Conservation (phyloP, 1,140 invertebrate species). For the Melanaphis sacchari region DNA sequence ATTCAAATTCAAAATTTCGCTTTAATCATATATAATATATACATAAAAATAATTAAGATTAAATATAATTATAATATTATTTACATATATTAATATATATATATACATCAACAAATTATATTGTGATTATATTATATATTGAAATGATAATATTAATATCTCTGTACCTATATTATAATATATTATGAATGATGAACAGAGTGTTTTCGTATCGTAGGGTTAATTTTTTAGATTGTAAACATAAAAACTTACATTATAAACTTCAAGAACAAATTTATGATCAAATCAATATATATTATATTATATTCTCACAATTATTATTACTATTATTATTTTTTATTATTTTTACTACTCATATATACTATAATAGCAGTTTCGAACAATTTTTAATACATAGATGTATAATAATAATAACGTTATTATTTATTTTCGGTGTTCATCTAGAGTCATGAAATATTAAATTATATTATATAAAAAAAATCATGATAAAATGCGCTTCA, state of each 20-base stretch:
- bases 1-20: neutral
- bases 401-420: neutral
- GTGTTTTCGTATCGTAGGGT: neutral
- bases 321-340: neutral
- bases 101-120: neutral
- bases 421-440: neutral
- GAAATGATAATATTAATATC: slow-evolving; percentile 24
- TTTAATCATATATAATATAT: neutral
- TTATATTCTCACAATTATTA: neutral
- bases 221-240: neutral
- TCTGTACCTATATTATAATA: slow-evolving; percentile 23
- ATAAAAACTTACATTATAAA: neutral
- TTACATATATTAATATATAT: neutral
- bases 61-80: slow-evolving; percentile 11
- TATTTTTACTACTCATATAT: neutral
- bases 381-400: neutral
- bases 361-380: slow-evolving; percentile 3
- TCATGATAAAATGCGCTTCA: slow-evolving; percentile 30
- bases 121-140: slow-evolving; percentile 16
- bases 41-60: neutral
- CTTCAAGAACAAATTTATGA: neutral
- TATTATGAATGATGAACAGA: neutral
- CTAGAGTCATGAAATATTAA: neutral
- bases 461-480: neutral
- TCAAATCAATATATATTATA: slow-evolving; percentile 30